Evolutionary conservation across 64 coral and sea anemone species (phyloP).

Genomic region (Platygyra sinensis): DNA sequence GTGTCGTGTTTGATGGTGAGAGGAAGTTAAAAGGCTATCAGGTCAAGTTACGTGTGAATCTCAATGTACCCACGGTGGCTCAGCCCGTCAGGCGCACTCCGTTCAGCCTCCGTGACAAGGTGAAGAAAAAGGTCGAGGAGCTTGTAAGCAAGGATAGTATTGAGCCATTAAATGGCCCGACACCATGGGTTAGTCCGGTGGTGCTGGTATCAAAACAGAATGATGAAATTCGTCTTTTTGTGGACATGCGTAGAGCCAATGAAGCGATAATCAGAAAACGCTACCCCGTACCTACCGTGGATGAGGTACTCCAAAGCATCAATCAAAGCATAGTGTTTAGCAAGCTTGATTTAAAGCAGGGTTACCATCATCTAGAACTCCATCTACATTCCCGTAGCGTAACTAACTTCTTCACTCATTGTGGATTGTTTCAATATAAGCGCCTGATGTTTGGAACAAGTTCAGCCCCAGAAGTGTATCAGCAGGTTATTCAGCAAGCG

Average conservation of each 20-base stretch:
- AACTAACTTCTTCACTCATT: no score
- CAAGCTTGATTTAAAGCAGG: neutral
- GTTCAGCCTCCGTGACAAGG: slow-evolving; percentile 59
- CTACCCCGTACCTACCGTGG: slow-evolving; percentile 34
- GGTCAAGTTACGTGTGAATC: slow-evolving; percentile 34
- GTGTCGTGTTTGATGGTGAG: slow-evolving; percentile 50
- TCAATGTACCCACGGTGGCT: slow-evolving; percentile 11
- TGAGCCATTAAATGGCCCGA: neutral
- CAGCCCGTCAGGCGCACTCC: slow-evolving; percentile 37
- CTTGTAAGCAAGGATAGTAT: no score
- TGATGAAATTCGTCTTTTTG: slow-evolving; percentile 12
- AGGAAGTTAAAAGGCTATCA: slow-evolving; percentile 45
- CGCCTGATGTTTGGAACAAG: no score
- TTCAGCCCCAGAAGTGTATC: no score
- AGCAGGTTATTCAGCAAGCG: no score
- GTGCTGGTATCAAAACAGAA: slow-evolving; percentile 2
- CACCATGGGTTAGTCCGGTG: no score
- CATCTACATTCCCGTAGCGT: slow-evolving; percentile 3
- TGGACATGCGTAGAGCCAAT: slow-evolving; percentile 14
- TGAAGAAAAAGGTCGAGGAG: slow-evolving; percentile 36
- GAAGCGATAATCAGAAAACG: slow-evolving; percentile 13
- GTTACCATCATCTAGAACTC: slow-evolving; percentile 47
- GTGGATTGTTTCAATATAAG: no score
- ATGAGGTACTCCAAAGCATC: slow-evolving; percentile 37
- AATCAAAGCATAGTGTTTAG: slow-evolving; percentile 31